Percentiles rank a stretch among this genome's conserved stretches.
phyloP scores from a whole-genome alignment of 30 jellyfish, hydroid and myxozoan genomes.

The Pseudorhiza aurosa region DNA sequence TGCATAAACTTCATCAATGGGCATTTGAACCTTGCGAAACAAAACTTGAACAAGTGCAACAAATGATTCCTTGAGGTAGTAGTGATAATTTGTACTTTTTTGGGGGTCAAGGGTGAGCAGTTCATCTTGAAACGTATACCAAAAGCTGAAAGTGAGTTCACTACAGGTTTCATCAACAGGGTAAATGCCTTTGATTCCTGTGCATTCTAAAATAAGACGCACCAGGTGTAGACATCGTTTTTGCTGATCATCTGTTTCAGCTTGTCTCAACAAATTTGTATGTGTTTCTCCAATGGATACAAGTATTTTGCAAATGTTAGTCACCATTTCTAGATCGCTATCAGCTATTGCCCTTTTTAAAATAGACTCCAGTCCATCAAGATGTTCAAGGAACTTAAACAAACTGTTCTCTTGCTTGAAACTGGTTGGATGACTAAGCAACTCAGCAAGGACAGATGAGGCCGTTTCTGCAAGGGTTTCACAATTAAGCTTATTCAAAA shows the following conservation, averaged over 20 bases:
- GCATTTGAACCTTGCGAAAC: constrained; percentile 67
- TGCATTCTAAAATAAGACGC: constrained; percentile 51
- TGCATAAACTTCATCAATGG: constrained; percentile 48
- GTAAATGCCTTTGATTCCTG: constrained; percentile 67
- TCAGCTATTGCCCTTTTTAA: constrained; percentile 36
- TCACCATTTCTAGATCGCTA: constrained; percentile 40
- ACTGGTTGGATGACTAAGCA: constrained; percentile 79
- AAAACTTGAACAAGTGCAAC: constrained; percentile 61
- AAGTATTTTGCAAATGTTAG: constrained; percentile 59
- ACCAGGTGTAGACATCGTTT: constrained; percentile 55
- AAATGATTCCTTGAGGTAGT: constrained; percentile 60
- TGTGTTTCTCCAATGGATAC: constrained; percentile 82
- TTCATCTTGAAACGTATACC: constrained; percentile 89
- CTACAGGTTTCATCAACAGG: constrained; percentile 90
- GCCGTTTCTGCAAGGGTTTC: constrained; percentile 35
- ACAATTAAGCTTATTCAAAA: constrained; percentile 31
- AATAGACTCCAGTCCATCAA: constrained; percentile 54
- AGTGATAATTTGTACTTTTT: constrained; percentile 49
- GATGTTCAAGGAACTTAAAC: constrained; percentile 39
- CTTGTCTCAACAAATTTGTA: constrained; percentile 50
- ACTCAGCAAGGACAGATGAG: constrained; percentile 56
- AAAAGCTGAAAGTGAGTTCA: constrained; percentile 81
- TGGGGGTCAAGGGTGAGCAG: constrained; percentile 50
- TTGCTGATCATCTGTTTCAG: constrained; percentile 65
- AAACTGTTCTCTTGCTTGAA: constrained; percentile 70